Evolutionary conservation across 1,140 invertebrate species (phyloP), one percentile per base, ranked within the genome.

Genomic region (Adelges cooleyi): DNA sequence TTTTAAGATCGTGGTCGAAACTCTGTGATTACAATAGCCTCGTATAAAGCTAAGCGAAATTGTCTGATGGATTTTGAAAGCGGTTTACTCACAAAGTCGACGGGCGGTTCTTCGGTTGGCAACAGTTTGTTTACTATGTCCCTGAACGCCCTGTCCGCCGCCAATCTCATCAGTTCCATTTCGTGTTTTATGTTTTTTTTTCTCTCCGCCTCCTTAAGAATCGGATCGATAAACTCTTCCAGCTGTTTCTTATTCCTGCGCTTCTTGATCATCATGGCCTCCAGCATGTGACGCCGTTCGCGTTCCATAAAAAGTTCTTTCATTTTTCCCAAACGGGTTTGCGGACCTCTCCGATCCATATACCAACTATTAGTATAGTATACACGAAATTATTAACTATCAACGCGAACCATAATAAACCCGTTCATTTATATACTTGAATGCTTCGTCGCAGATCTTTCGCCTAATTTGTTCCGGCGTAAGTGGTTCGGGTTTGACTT

Each of bases 281-380:
- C 42, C 8, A 62, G 15, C 42, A 46, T 62, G 20, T 48, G 10
- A 9, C 2, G 42, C 2, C 18, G 17, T 48, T 62, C 56, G 0
- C 42, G 42, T 48, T 48, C 25, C 18, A 48, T 18, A 13, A 29
- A 62, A 20, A 44, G 17, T n/a, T 33, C 17, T 15, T 11, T n/a
- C 2, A 22, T 62, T 62, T 59, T 59, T 13, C 23, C 23, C 1
- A 44, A 20, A 46, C 40, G 54, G 4, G 40, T 22, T 17, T 46
- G 3, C 1, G 54, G 2, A 15, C 10, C 56, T 13, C n/a, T 48
- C 9, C 1, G 54, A 22, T 48, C 33, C 1, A 62, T 15, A 48
- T 46, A 62, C 56, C 56, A 62, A 9, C 56, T 62, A 42, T 33
- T 6, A 33, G 5, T n/a, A n/a, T n/a, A n/a, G n/a, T n/a, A n/a